Conservation (phyloP, 2,888 invertebrate genomes). For the Heteromurus nitidus region DNA sequence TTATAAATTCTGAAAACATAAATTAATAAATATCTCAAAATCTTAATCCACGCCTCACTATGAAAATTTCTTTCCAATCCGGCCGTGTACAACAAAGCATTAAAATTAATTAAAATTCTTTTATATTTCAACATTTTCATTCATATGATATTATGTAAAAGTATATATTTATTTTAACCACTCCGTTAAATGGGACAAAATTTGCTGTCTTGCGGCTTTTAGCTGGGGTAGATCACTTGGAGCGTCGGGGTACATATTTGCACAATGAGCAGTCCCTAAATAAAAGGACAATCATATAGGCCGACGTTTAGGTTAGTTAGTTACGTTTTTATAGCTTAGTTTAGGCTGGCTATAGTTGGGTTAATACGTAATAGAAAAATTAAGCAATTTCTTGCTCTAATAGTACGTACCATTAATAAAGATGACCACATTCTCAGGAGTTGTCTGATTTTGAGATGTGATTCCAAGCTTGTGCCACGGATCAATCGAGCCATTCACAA, state of each 20-base stretch:
- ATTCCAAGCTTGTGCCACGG: conserved; percentile 78
- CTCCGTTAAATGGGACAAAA: conserved; percentile 79
- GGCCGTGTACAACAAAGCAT: too few relatives aligned
- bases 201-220: conserved; percentile 81
- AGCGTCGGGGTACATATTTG: conserved; percentile 83
- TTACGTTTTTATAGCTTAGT: neutral
- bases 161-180: conserved; percentile 77
- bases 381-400: neutral
- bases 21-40: too few relatives aligned
- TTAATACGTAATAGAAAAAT: neutral
- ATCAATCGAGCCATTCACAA: conserved; percentile 77
- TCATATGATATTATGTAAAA: too few relatives aligned
- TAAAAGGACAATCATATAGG: neutral
- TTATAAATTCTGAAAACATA: too few relatives aligned
- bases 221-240: conserved; percentile 81
- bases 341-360: neutral
- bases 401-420: conserved; percentile 75
- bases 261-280: conserved; percentile 94
- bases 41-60: too few relatives aligned
- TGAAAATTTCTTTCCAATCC: too few relatives aligned
- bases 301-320: neutral
- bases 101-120: too few relatives aligned
- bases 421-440: conserved; percentile 75
- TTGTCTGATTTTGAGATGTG: conserved; percentile 74
- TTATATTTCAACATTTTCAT: too few relatives aligned